phyloP scores from a whole-genome alignment of 2,888 invertebrate genomes.

The Syrista parreyssii region DNA sequence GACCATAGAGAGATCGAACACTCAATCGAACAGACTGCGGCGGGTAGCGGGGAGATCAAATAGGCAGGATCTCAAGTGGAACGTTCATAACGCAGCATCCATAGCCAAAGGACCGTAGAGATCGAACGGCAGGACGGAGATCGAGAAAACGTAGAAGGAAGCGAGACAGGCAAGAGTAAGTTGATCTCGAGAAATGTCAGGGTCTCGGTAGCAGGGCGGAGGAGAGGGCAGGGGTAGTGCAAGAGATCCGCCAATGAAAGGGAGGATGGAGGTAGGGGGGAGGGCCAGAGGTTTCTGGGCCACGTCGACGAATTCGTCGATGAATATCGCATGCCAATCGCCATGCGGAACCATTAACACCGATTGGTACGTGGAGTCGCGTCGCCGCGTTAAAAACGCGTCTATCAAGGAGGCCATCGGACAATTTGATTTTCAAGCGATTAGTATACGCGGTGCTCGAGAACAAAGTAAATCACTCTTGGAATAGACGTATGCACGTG shows the following conservation, averaged over 20 bases:
- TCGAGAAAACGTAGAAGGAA: constrained; percentile 1
- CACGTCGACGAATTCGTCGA: not conserved
- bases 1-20: not conserved
- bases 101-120: not conserved
- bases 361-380: not conserved
- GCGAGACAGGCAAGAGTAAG: constrained; percentile 1
- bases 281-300: not conserved
- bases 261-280: no score
- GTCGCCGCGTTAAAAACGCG: not conserved
- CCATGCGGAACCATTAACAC: not conserved
- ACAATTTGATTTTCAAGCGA: not conserved
- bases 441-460: not conserved
- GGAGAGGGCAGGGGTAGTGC: not conserved
- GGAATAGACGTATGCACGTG: no score
- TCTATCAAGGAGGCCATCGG: not conserved
- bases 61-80: no score
- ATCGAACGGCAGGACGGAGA: not conserved
- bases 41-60: no score
- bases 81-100: no score
- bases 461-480: not conserved
- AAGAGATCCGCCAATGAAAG: not conserved
- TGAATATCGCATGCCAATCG: not conserved
- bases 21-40: no score
- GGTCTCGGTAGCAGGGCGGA: not conserved
- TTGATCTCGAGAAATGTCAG: not conserved